These are phyloP conservation scores for Salmo trutta DNA, from an alignment of 2,797 vertebrate genomes.

Conservation along the genomic window DNA sequence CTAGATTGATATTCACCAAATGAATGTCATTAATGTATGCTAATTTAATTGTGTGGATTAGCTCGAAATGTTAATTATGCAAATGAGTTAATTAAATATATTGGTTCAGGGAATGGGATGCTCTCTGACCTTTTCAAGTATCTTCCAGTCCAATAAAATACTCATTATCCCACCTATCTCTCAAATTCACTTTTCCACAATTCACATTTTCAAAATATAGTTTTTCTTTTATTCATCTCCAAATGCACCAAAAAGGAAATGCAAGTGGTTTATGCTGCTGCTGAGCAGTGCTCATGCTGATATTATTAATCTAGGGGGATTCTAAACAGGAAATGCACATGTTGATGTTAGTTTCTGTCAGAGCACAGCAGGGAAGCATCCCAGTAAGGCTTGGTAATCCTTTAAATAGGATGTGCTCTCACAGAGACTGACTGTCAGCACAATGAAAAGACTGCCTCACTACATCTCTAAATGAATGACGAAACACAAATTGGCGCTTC, in stretches of 20 bases:
- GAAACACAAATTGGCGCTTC: slow-evolving; percentile 23
- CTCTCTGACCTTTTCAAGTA: slow-evolving; percentile 2
- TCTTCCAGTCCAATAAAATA: neutral
- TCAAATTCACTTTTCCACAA: neutral
- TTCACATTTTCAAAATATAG: neutral
- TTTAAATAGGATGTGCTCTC: slow-evolving; percentile 19
- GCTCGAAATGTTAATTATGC: neutral
- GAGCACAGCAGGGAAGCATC: slow-evolving; percentile 17
- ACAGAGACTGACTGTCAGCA: slow-evolving; percentile 9
- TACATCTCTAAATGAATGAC: slow-evolving; percentile 12
- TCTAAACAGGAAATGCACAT: slow-evolving; percentile 24
- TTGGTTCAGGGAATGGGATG: neutral
- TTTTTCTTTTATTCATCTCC: neutral
- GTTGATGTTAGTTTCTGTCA: slow-evolving; percentile 15
- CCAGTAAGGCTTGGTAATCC: slow-evolving; percentile 19
- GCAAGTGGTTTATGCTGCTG: slow-evolving; percentile 7
- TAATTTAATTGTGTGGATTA: slow-evolving; percentile 1
- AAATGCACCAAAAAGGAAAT: neutral
- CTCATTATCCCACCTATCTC: neutral
- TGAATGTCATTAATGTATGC: slow-evolving; percentile 6
- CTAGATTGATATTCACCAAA: slow-evolving; percentile 13
- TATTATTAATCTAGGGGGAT: slow-evolving; percentile 27
- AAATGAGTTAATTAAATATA: slow-evolving; percentile 7
- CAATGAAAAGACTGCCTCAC: slow-evolving; percentile 21
- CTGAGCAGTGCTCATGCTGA: slow-evolving; percentile 26